A percentile compares a stretch with the other conserved stretches of the same genome.
phyloP scores from a whole-genome alignment of 2,113 vertebrate genomes.

The Dolichallabes microphthalmus region DNA sequence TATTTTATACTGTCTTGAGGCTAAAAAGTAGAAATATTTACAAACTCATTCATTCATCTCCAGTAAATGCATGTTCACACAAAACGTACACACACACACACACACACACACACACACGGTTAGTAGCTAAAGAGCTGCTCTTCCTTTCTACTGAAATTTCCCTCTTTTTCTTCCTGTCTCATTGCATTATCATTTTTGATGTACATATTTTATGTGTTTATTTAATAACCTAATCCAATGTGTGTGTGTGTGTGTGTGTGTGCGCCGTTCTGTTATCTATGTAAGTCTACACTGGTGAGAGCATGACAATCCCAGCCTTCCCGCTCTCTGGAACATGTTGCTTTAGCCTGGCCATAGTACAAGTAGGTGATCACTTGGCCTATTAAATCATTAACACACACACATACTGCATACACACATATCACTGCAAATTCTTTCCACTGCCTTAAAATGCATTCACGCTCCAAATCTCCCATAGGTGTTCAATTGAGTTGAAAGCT shows the following conservation, averaged over 20 bases:
- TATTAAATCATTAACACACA: not conserved
- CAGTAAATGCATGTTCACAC: no score
- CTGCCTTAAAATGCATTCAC: not conserved
- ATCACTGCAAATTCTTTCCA: not conserved
- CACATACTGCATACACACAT: not conserved
- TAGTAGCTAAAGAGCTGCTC: not conserved
- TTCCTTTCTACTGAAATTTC: not conserved
- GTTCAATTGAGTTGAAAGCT: not conserved
- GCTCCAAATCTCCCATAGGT: not conserved
- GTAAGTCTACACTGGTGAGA: constrained; percentile 15
- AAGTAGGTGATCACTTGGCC: not conserved
- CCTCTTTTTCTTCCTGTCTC: not conserved
- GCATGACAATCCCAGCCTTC: not conserved
- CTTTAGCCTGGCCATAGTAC: not conserved
- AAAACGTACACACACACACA: no score
- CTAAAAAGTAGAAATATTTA: no score
- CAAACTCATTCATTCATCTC: no score
- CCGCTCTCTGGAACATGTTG: not conserved
- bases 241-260: constrained; percentile 5
- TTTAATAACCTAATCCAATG: not conserved
- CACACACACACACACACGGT: not conserved
- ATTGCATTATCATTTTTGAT: not conserved
- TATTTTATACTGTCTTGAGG: not conserved
- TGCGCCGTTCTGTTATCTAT: not conserved
- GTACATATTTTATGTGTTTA: not conserved